Percentiles rank a stretch among this genome's conserved stretches.
phyloP scores from a whole-genome alignment of 2,797 vertebrate species.

The Galagoides demidoff region DNA sequence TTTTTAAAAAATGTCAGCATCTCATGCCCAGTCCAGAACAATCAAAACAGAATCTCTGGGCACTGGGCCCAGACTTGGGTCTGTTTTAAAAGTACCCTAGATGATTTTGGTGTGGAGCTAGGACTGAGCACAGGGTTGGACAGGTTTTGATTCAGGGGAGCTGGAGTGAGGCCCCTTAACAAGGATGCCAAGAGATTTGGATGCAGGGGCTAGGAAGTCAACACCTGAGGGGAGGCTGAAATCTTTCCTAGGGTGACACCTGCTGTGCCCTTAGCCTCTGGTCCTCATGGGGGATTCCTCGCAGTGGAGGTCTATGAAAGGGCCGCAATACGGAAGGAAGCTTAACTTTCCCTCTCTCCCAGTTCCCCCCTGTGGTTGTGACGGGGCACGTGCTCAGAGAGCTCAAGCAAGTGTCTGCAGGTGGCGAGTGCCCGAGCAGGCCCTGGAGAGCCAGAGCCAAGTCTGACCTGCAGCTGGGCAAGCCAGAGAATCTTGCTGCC shows the following conservation, averaged over 20 bases:
- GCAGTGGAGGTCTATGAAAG: neutral
- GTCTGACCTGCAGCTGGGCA: slow-evolving; percentile 79
- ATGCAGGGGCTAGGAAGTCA: neutral
- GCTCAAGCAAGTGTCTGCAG: slow-evolving; percentile 86
- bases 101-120: too few relatives aligned
- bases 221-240: neutral
- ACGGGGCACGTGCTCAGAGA: slow-evolving; percentile 89
- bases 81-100: neutral
- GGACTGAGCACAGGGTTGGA: neutral
- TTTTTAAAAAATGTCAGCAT: neutral
- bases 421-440: slow-evolving; percentile 85
- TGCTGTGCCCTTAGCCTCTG: neutral
- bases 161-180: neutral
- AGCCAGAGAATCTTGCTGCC: slow-evolving; percentile 80
- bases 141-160: neutral
- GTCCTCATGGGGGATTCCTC: neutral
- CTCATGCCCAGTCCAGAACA: neutral
- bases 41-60: neutral
- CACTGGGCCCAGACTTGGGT: neutral
- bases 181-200: neutral
- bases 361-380: slow-evolving; percentile 91
- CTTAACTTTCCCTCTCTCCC: slow-evolving; percentile 88
- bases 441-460: slow-evolving; percentile 90
- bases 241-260: neutral
- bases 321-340: slow-evolving; percentile 50